These are phyloP conservation scores for Oscheius sp. DNA, from an alignment of 2,888 invertebrate genomes.

Conservation along the genomic window DNA sequence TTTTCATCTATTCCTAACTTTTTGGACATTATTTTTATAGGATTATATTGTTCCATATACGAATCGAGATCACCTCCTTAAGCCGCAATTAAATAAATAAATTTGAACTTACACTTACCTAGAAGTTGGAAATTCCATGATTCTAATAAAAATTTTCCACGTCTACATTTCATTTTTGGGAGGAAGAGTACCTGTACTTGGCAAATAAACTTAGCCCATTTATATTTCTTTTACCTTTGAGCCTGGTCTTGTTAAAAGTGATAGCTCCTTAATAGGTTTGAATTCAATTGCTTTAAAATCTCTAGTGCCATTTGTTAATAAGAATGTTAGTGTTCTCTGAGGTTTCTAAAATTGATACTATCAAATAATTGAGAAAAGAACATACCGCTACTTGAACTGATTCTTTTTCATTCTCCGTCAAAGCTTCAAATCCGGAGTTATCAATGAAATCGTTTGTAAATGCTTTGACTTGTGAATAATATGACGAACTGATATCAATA, in stretches of 20 bases:
- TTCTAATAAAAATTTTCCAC: not conserved
- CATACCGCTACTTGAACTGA: constrained; percentile 13
- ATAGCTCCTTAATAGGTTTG: not conserved
- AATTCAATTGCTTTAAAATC: constrained; percentile 1
- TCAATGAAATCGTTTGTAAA: constrained; percentile 31
- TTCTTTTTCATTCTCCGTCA: constrained; percentile 23
- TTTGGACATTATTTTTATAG: constrained; percentile 13
- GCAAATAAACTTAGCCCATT: not conserved
- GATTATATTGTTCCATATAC: constrained; percentile 4
- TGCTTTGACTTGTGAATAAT: constrained; percentile 28
- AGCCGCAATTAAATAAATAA: not conserved
- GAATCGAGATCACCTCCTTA: constrained; percentile 6
- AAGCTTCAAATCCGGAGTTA: constrained; percentile 33
- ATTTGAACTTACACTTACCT: not conserved
- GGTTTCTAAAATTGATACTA: constrained; percentile 4
- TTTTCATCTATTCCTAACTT: not conserved
- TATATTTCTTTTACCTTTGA: not conserved
- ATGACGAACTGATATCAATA: constrained; percentile 27
- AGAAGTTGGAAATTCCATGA: not conserved
- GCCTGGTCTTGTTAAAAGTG: not conserved
- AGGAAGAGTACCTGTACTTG: constrained; percentile 10
- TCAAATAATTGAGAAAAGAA: not conserved
- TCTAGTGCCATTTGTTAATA: constrained; percentile 1
- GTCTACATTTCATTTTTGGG: not conserved
- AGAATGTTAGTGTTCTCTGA: constrained; percentile 1